Base-by-base conservation (phyloP, 2,113 vertebrate species). In the Pelodiscus sinensis region DNA sequence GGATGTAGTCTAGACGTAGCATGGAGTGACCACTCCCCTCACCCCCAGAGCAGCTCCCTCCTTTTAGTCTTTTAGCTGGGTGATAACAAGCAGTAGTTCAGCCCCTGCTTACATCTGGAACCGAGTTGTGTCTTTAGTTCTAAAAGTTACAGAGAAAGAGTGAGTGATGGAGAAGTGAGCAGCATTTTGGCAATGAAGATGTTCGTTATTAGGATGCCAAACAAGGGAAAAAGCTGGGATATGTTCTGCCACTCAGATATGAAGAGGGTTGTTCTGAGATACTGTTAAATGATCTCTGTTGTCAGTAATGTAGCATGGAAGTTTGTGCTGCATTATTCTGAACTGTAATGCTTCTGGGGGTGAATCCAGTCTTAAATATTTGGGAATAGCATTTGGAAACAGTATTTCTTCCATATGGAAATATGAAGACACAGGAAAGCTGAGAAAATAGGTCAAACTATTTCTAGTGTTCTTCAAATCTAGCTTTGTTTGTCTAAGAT, bases 391-490 rank as follows among this genome's bases (percentile, higher is more conserved):
- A 44, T 44, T 44, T 44, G 65, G 4, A 81, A 82, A 80, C 0
- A 1, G 56, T 13, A 57, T 91, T 91, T 80, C 90, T 85, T 75
- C 88, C 87, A 6, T 29, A 31, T 2, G 15, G 31, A 56, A 91
- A 79, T 71, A 88, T 65, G n/a, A 89, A 92, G 79, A 89, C 19
- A 84, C 29, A 44, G 31, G 89, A 87, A 19, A 89, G 50, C 0
- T 2, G 75, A 89, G 58, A 58, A 88, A 96, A 94, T 57, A 96
- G 90, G 95, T 92, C 91, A 84, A 25, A 90, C 15, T 90, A 82
- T 80, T 94, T 90, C 84, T 84, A 95, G 91, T 88, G 56, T 8
- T 65, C 1, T 0, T 82, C 82, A 90, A 54, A 31, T 79, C 55
- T 60, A 56, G 16, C 44, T 85, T 83, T 15, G 0, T 51, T 94